A percentile compares a stretch with the other conserved stretches of the same genome.
phyloP scores from a whole-genome alignment of 2,113 vertebrate genomes.

The Himantopus leucocephalus region DNA sequence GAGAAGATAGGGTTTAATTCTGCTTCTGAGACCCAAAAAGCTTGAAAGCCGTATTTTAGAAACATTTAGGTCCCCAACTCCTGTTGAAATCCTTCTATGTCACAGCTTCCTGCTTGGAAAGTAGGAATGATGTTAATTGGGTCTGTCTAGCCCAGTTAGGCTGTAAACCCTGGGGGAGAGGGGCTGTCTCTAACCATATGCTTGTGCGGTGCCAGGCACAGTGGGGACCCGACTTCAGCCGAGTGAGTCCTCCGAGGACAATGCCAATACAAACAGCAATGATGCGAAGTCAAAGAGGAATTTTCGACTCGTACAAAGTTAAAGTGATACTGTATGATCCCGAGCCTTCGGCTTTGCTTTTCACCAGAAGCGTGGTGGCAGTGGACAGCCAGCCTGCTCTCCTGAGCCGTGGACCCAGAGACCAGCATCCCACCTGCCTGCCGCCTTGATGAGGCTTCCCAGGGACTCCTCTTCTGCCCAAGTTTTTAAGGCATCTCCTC shows the following conservation, averaged over 20 bases:
- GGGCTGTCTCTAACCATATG: neutral
- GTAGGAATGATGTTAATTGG: neutral
- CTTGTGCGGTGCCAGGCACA: neutral
- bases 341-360: neutral
- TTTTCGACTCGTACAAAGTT: rapidly evolving
- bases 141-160: neutral
- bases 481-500: neutral
- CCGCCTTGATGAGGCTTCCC: neutral
- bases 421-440: neutral
- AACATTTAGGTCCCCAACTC: neutral
- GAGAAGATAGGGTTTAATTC: constrained; percentile 1
- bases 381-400: neutral
- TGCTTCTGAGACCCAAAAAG: constrained; percentile 21
- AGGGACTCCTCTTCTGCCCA: neutral
- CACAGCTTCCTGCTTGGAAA: neutral
- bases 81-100: neutral
- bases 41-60: neutral
- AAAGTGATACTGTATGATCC: neutral
- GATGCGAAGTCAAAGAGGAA: neutral
- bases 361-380: neutral
- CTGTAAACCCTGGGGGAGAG: neutral
- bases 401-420: neutral
- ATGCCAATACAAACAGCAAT: neutral
- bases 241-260: neutral
- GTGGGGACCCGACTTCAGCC: neutral